Percentiles rank a stretch among this genome's conserved stretches.
Evolutionary conservation across 2,113 vertebrate genomes (phyloP).

Genomic region (Rhineura floridana): DNA sequence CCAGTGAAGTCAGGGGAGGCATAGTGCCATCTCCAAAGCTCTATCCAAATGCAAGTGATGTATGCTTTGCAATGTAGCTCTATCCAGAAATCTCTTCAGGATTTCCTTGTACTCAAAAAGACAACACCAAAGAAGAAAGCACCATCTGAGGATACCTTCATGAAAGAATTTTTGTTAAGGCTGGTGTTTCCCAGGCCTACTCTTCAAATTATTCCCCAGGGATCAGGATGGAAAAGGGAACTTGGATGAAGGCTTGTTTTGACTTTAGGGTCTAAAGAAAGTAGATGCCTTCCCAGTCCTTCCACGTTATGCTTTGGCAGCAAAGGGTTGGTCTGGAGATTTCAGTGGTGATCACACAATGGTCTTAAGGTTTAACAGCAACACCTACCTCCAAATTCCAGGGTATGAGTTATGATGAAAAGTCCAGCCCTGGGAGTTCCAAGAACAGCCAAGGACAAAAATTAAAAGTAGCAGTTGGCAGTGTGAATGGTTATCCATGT

Average conservation of each 20-base stretch:
- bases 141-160: background rate
- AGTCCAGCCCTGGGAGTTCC: background rate
- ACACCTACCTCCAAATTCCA: no score
- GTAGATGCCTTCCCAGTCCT: background rate
- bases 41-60: background rate
- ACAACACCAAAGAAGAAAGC: background rate
- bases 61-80: background rate
- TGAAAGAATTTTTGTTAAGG: background rate
- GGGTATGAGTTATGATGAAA: background rate
- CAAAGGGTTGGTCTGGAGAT: background rate
- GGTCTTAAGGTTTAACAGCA: background rate
- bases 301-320: background rate
- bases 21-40: background rate
- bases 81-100: background rate
- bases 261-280: background rate
- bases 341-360: background rate
- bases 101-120: background rate
- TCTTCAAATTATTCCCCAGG: background rate
- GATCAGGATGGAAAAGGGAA: background rate
- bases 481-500: background rate
- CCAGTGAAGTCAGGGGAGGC: background rate
- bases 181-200: background rate
- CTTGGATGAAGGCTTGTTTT: background rate
- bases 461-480: background rate
- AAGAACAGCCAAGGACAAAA: background rate